phyloP scores from a whole-genome alignment of 2,888 invertebrate species.

The Timandra comae region DNA sequence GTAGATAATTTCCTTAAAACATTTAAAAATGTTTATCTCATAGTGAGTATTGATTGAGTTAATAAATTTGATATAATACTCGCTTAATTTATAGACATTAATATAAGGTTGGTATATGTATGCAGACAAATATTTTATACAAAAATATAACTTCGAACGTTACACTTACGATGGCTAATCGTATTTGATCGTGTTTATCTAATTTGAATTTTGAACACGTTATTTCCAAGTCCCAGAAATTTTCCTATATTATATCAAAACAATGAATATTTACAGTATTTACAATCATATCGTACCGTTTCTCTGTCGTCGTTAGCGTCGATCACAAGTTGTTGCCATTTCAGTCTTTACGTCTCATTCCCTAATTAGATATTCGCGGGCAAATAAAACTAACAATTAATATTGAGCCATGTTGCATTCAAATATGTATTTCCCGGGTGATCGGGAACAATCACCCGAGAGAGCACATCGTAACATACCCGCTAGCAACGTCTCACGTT shows the following conservation, averaged over 20 bases:
- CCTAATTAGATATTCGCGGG: slow-evolving; percentile 19
- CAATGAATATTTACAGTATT: slow-evolving; percentile 44
- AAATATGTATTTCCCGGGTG: neutral
- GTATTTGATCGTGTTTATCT: slow-evolving; percentile 37
- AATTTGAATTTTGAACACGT: slow-evolving; percentile 55
- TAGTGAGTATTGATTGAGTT: slow-evolving; percentile 1
- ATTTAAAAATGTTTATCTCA: neutral
- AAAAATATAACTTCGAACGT: slow-evolving; percentile 66
- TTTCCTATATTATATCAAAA: slow-evolving; percentile 37
- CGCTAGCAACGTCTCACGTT: neutral
- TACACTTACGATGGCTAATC: slow-evolving; percentile 35
- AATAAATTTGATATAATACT: slow-evolving; percentile 7
- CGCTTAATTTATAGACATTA: slow-evolving; percentile 19
- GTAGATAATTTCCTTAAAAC: no score
- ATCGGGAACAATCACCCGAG: neutral
- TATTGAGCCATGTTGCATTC: neutral
- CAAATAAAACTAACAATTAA: slow-evolving; percentile 3
- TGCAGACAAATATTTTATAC: slow-evolving; percentile 63
- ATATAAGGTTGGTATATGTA: slow-evolving; percentile 28
- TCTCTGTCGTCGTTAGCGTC: slow-evolving; percentile 35
- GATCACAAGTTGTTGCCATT: slow-evolving; percentile 69
- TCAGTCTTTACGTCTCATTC: slow-evolving; percentile 62
- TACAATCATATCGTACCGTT: slow-evolving; percentile 34
- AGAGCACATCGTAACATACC: neutral
- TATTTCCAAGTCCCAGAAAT: slow-evolving; percentile 39